These are phyloP conservation scores for Ormia ochracea DNA, from an alignment of 2,888 invertebrate species.

Conservation along the genomic window DNA sequence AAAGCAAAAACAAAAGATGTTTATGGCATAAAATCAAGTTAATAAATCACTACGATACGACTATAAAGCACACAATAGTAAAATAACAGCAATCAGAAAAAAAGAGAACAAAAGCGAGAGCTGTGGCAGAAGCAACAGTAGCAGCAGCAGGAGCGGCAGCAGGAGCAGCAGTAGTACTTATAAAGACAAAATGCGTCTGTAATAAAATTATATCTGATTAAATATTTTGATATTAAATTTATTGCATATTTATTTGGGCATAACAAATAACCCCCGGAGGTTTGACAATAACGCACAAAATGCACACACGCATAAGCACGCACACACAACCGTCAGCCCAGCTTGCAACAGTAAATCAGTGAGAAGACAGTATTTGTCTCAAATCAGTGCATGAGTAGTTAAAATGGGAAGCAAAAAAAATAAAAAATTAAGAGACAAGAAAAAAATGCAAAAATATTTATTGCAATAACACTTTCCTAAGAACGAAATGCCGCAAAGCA, in stretches of 20 bases:
- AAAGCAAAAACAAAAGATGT: slow-evolving; percentile 38
- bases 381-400: not conserved
- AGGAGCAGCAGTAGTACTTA: not conserved
- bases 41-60: slow-evolving; percentile 57
- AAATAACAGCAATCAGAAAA: not conserved
- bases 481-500: slow-evolving; percentile 12
- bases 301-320: not conserved
- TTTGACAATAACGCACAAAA: slow-evolving; percentile 39
- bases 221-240: slow-evolving; percentile 63
- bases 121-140: not conserved
- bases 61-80: slow-evolving; percentile 18
- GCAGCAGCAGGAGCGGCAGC: not conserved
- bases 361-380: not conserved
- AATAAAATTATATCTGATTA: slow-evolving; percentile 63
- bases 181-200: slow-evolving; percentile 36
- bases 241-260: slow-evolving; percentile 63
- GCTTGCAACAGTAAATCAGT: not conserved
- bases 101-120: not conserved
- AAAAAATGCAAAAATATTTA: not conserved
- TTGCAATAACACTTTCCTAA: not conserved
- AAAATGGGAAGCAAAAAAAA: not conserved
- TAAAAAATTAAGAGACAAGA: not conserved
- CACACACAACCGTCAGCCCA: not conserved
- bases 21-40: slow-evolving; percentile 58
- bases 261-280: slow-evolving; percentile 59